phyloP scores from a whole-genome alignment of 2,888 invertebrate species.

The Petrolisthes manimaculis region DNA sequence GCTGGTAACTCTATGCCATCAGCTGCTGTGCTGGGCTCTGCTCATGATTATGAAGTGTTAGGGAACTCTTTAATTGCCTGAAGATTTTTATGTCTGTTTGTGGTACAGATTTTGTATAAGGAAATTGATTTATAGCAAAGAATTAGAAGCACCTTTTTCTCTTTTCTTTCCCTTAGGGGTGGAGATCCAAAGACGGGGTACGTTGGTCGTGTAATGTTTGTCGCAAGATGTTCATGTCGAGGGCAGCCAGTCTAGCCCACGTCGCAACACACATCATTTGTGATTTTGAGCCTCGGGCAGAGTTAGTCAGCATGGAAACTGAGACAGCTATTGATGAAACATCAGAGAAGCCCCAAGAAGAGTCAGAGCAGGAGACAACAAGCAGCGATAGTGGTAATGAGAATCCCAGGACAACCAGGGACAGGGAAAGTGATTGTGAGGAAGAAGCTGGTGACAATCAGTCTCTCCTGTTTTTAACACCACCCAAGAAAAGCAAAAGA shows the following conservation, averaged over 20 bases:
- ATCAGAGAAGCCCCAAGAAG: neutral
- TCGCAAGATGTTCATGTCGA: conserved; percentile 49
- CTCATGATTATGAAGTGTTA: conserved; percentile 22
- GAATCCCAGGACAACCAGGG: neutral
- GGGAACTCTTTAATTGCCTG: neutral
- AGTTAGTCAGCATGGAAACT: conserved; percentile 20
- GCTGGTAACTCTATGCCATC: conserved; percentile 54
- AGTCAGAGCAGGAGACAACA: too few species aligned
- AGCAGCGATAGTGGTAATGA: neutral
- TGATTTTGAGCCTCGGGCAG: conserved; percentile 51
- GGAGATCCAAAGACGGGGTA: conserved; percentile 42
- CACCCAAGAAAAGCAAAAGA: neutral
- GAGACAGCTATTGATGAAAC: neutral
- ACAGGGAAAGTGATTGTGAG: neutral
- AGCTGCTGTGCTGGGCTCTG: conserved; percentile 41
- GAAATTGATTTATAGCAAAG: conserved; percentile 21
- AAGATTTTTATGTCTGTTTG: conserved; percentile 3
- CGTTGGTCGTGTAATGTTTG: conserved; percentile 63
- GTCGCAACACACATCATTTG: conserved; percentile 57
- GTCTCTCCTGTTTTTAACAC: too few species aligned
- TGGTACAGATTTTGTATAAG: conserved; percentile 22
- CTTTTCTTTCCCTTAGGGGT: conserved; percentile 52
- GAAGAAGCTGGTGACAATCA: too few species aligned
- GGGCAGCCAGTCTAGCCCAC: conserved; percentile 51
- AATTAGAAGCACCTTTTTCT: conserved; percentile 59